Conservation (phyloP, 2,888 invertebrate species). For the Agrochola litura region DNA sequence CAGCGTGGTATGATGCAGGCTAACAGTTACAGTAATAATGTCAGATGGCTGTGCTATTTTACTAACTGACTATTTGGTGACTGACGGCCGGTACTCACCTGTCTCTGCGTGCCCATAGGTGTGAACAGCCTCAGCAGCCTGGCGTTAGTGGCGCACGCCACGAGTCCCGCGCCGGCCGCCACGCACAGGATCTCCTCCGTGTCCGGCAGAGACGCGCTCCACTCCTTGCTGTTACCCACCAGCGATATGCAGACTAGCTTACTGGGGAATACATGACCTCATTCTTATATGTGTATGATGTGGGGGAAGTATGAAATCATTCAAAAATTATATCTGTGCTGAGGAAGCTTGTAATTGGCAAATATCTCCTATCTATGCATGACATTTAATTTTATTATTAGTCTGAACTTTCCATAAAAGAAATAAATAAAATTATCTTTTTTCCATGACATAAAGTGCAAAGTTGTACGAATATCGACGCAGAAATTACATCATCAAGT, state of each 20-base stretch:
- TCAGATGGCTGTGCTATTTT: neutral
- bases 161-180: constrained; percentile 92
- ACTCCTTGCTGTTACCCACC: constrained; percentile 95
- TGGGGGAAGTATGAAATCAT: neutral
- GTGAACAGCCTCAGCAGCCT: constrained; percentile 96
- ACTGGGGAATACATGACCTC: constrained; percentile 82
- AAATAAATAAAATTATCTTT: neutral
- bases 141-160: constrained; percentile 94
- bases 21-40: neutral
- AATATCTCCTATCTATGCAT: neutral
- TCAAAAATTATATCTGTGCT: neutral
- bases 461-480: neutral
- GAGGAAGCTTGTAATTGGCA: neutral
- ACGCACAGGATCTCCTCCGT: constrained; percentile 94
- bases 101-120: constrained; percentile 96
- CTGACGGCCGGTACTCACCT: constrained; percentile 76
- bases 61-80: neutral
- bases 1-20: neutral
- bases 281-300: neutral
- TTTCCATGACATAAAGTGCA: neutral
- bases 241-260: constrained; percentile 94
- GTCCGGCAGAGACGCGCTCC: constrained; percentile 94
- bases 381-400: neutral
- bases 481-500: neutral
- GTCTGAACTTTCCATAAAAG: too few relatives aligned